A percentile compares a stretch with the other conserved stretches of the same genome.
phyloP scores from a whole-genome alignment of 1,140 invertebrate genomes.

The Stegodyphus mimosarum region DNA sequence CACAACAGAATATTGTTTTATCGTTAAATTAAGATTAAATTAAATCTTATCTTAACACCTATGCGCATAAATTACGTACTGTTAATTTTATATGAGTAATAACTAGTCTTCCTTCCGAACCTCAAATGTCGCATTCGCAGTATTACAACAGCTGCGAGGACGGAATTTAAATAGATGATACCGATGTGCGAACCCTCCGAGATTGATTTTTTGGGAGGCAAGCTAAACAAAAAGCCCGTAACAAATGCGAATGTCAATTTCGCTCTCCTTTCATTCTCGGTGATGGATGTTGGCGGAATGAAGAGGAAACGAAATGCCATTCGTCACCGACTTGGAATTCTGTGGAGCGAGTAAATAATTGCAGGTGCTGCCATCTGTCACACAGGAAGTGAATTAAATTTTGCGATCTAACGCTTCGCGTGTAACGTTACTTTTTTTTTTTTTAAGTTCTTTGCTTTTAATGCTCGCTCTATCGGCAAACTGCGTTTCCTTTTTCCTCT shows the following conservation, averaged over 20 bases:
- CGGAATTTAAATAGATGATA: slow-evolving; percentile 30
- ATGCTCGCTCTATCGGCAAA: no score
- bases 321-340: slow-evolving; percentile 18
- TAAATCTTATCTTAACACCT: no score
- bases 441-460: no score
- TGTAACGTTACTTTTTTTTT: no score
- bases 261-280: slow-evolving; percentile 27
- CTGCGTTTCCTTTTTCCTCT: no score
- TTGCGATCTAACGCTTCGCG: neutral
- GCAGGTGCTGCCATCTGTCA: slow-evolving; percentile 41
- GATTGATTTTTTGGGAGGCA: slow-evolving; percentile 24
- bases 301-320: slow-evolving; percentile 33
- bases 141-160: no score
- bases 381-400: slow-evolving; percentile 39
- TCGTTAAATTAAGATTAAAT: no score
- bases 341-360: slow-evolving; percentile 23
- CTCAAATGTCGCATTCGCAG: no score
- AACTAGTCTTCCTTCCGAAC: no score
- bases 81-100: no score
- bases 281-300: slow-evolving; percentile 35
- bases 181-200: slow-evolving; percentile 24
- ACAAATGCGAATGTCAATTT: slow-evolving; percentile 45
- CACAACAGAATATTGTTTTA: no score
- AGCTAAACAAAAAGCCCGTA: slow-evolving; percentile 31
- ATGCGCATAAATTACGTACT: no score